Evolutionary conservation across 53 echinoderm and acorn worm species (phyloP).

Genomic region (Stichopus horrens): DNA sequence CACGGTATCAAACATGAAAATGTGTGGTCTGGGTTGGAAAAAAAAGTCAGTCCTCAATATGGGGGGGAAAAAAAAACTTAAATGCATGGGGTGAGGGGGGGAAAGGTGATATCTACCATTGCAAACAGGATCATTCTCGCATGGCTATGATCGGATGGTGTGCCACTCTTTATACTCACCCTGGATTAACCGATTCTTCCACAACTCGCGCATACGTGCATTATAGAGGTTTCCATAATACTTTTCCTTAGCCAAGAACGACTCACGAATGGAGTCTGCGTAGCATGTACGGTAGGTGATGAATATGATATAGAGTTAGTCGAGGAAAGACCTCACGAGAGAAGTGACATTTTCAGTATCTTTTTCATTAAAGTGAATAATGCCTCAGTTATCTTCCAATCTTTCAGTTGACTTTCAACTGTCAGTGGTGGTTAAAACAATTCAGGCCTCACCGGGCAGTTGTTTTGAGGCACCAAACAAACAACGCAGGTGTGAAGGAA

Average conservation of each 20-base stretch:
- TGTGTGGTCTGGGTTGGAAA: neutral
- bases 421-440: no score
- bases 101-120: neutral
- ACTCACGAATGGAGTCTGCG: conserved; percentile 44
- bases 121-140: conserved; percentile 18
- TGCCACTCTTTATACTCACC: conserved; percentile 29
- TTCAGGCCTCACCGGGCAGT: no score
- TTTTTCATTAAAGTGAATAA: neutral
- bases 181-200: conserved; percentile 49
- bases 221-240: conserved; percentile 49
- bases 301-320: conserved; percentile 7
- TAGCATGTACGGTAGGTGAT: conserved; percentile 21
- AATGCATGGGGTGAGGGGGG: neutral
- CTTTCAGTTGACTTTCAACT: no score
- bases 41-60: neutral
- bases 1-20: neutral
- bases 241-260: conserved; percentile 47
- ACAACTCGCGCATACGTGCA: conserved; percentile 47
- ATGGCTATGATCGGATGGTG: conserved; percentile 1
- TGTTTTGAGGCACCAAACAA: no score
- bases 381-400: no score
- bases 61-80: neutral
- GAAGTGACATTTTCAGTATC: neutral
- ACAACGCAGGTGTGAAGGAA: no score
- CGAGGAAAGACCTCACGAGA: neutral